Conservation (phyloP, 2,113 vertebrate species). For the Cyprinus carpio region DNA sequence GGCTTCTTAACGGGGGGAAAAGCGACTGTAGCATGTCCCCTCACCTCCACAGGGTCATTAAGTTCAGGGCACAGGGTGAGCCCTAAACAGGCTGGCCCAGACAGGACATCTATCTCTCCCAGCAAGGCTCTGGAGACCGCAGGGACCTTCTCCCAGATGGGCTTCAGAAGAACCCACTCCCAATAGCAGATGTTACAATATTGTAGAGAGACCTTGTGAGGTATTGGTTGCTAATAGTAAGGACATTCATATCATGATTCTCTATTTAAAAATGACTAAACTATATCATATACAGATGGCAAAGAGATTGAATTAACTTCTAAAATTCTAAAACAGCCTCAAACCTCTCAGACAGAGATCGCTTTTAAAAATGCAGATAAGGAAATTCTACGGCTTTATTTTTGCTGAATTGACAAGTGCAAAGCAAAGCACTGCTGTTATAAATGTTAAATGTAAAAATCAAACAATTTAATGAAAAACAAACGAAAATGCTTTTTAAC, state of each 20-base stretch:
- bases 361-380: not conserved
- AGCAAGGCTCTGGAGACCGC: constrained; percentile 42
- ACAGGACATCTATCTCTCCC: constrained; percentile 51
- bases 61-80: constrained; percentile 43
- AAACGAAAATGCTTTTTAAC: not conserved
- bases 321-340: constrained; percentile 1
- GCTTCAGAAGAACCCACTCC: constrained; percentile 36
- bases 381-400: not conserved
- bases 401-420: not conserved
- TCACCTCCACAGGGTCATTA: constrained; percentile 48
- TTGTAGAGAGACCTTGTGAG: not conserved
- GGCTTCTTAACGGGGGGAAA: constrained; percentile 39
- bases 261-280: constrained; percentile 4
- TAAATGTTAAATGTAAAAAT: not conserved
- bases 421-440: not conserved
- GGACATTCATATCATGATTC: not conserved
- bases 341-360: not conserved
- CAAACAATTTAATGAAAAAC: not conserved
- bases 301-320: not conserved
- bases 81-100: constrained; percentile 27
- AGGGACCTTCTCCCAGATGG: constrained; percentile 40
- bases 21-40: constrained; percentile 28
- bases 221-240: not conserved
- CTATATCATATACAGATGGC: not conserved
- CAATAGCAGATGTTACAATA: constrained; percentile 36